phyloP scores from a whole-genome alignment of 2,113 vertebrate genomes.

The Megalops atlanticus region DNA sequence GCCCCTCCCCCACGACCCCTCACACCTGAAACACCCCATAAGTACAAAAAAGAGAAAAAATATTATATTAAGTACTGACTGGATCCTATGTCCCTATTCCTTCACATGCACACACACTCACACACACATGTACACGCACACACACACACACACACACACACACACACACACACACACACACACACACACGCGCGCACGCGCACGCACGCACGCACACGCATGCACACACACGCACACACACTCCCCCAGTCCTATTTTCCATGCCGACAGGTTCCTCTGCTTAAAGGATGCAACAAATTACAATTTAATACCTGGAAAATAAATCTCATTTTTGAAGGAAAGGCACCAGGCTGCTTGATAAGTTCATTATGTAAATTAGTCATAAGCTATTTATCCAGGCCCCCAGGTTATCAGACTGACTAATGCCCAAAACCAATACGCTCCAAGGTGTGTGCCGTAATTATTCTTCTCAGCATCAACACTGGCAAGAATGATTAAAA shows the following conservation, averaged over 20 bases:
- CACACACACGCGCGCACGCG: neutral
- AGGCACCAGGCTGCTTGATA: slow-evolving; percentile 20
- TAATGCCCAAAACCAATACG: slow-evolving; percentile 38
- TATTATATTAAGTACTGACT: too few species aligned
- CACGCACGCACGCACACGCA: neutral
- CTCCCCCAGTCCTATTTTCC: neutral
- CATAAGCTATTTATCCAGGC: slow-evolving; percentile 31
- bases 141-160: slow-evolving; percentile 4
- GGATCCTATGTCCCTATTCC: too few species aligned
- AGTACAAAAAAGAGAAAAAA: too few species aligned
- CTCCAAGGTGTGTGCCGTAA: slow-evolving; percentile 39
- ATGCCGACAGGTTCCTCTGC: neutral
- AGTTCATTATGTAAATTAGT: slow-evolving; percentile 45
- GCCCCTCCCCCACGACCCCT: too few species aligned
- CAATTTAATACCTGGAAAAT: slow-evolving; percentile 20
- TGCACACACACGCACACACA: neutral
- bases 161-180: neutral
- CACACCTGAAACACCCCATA: too few species aligned
- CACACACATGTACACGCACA: slow-evolving; percentile 10
- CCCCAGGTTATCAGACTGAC: slow-evolving; percentile 40
- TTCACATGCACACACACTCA: too few species aligned
- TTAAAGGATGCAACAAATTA: slow-evolving; percentile 10
- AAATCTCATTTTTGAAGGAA: slow-evolving; percentile 28
- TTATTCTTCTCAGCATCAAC: slow-evolving; percentile 34
- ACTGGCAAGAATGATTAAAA: slow-evolving; percentile 40